phyloP scores from a whole-genome alignment of 2,888 invertebrate species.

The Lottia gigantea region DNA sequence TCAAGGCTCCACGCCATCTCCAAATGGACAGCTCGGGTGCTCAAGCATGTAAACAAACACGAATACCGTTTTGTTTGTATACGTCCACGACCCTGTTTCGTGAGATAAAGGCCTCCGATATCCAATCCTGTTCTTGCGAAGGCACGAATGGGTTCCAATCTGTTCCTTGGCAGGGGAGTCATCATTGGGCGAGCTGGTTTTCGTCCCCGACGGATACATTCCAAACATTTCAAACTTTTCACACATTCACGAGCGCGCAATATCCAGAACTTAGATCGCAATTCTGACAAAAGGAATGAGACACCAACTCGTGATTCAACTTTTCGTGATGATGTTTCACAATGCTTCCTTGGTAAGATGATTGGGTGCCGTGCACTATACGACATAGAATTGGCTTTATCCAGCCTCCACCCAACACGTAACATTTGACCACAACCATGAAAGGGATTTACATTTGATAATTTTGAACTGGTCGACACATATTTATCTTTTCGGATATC shows the following conservation, averaged over 20 bases:
- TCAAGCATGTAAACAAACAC: constrained; percentile 27
- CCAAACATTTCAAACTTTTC: background rate
- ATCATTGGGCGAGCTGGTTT: no score
- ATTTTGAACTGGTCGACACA: background rate
- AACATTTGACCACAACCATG: background rate
- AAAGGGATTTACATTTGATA: background rate
- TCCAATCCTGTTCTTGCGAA: constrained; percentile 24
- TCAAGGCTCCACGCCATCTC: constrained; percentile 7
- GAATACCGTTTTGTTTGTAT: constrained; percentile 27
- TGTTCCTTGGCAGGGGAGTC: background rate
- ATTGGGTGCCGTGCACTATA: background rate
- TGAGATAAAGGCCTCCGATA: constrained; percentile 26
- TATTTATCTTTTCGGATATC: background rate
- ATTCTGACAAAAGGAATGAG: background rate
- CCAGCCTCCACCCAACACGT: background rate
- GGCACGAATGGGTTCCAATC: constrained; percentile 1
- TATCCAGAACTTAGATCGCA: background rate
- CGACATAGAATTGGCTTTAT: background rate
- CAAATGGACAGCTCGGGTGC: constrained; percentile 25
- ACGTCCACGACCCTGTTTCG: constrained; percentile 23
- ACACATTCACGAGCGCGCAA: background rate
- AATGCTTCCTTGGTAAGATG: background rate
- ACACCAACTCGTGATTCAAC: background rate
- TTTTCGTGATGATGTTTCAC: background rate
- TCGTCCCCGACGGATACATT: background rate